Conservation (phyloP, 2,113 vertebrate species). For the Oryctolagus cuniculus region DNA sequence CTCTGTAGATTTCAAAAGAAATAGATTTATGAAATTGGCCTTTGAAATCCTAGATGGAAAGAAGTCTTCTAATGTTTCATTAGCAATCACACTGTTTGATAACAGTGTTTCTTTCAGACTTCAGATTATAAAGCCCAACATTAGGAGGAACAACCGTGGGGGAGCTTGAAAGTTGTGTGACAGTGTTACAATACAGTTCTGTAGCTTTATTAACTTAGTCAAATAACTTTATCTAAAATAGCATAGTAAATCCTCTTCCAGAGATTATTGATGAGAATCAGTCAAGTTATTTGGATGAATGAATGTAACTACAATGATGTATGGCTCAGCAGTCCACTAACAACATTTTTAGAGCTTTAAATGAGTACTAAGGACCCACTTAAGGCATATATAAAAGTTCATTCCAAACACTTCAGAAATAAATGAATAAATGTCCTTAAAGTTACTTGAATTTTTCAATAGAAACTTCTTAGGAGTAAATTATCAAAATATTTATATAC, state of each 20-base stretch:
- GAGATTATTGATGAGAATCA: not conserved
- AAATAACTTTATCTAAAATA: not conserved
- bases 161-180: not conserved
- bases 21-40: constrained; percentile 1
- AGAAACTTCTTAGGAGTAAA: not conserved
- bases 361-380: not conserved
- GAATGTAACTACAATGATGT: not conserved
- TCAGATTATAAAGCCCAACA: not conserved
- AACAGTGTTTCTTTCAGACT: not conserved
- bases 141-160: not conserved
- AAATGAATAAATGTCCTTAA: not conserved
- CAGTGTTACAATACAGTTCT: not conserved
- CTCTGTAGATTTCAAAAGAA: constrained; percentile 44
- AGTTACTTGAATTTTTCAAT: not conserved
- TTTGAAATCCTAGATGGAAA: constrained; percentile 29
- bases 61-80: constrained; percentile 19
- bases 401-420: not conserved
- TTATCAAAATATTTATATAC: not conserved
- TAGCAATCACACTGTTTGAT: constrained; percentile 1
- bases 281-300: not conserved
- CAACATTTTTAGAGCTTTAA: not conserved
- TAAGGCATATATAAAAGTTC: not conserved
- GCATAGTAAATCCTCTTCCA: not conserved
- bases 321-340: not conserved
- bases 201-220: not conserved